A percentile compares a stretch with the other conserved stretches of the same genome.
These are phyloP conservation scores for Myiotriccus ornatus DNA, from an alignment of 2,797 vertebrate genomes.

Conservation along the genomic window DNA sequence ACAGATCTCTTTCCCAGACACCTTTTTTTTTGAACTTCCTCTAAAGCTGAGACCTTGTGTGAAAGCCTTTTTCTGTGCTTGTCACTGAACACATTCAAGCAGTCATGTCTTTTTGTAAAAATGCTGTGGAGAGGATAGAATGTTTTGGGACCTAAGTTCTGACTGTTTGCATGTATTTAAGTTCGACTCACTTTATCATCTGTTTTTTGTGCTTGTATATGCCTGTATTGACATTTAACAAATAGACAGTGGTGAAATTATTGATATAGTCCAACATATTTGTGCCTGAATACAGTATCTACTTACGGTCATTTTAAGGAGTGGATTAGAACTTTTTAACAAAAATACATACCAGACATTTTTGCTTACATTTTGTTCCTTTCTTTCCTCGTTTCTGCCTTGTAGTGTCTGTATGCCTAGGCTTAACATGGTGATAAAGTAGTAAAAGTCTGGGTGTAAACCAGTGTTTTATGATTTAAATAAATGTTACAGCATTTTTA, in stretches of 20 bases:
- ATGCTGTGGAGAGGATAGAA: background rate
- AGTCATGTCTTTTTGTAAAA: background rate
- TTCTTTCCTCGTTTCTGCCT: background rate
- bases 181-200: background rate
- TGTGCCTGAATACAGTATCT: background rate
- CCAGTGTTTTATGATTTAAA: background rate
- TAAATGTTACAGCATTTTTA: background rate
- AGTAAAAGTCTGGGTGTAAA: background rate
- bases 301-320: background rate
- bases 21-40: background rate
- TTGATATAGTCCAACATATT: background rate
- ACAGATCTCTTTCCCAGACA: background rate
- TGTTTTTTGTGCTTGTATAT: background rate
- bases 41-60: background rate
- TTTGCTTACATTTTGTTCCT: background rate
- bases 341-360: background rate
- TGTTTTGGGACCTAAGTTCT: background rate
- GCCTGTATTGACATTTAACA: background rate
- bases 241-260: background rate
- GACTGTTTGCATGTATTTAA: background rate
- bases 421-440: background rate
- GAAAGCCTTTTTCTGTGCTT: background rate
- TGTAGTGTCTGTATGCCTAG: background rate
- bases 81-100: background rate
- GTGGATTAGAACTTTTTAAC: background rate